These are phyloP conservation scores for Yponomeuta sedellus DNA, from an alignment of 2,888 invertebrate species.

Conservation along the genomic window DNA sequence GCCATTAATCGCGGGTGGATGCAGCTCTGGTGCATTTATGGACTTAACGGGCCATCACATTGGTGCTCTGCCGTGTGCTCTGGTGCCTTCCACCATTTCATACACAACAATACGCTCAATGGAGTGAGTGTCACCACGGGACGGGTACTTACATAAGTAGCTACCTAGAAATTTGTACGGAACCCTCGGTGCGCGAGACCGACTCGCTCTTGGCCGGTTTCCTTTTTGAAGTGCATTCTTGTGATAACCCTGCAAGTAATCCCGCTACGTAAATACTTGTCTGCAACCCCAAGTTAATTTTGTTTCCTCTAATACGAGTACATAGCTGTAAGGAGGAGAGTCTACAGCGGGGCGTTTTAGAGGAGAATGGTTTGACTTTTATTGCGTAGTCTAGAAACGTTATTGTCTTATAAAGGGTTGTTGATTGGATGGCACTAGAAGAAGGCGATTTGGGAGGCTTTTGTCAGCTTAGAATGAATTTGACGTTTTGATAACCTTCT, in stretches of 20 bases:
- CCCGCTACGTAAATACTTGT: slow-evolving; percentile 17
- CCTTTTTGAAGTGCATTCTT: neutral
- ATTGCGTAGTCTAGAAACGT: neutral
- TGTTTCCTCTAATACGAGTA: slow-evolving; percentile 21
- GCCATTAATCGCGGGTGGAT: too few relatives aligned
- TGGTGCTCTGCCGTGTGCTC: too few relatives aligned
- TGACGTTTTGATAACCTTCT: too few relatives aligned
- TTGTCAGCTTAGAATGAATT: neutral
- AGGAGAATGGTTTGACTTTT: slow-evolving; percentile 6
- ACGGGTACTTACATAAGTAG: too few relatives aligned
- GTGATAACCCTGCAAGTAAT: slow-evolving; percentile 5
- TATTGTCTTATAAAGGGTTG: neutral
- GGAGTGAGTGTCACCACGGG: too few relatives aligned
- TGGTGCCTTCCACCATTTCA: too few relatives aligned
- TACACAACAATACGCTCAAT: too few relatives aligned
- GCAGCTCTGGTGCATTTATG: too few relatives aligned
- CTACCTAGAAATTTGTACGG: too few relatives aligned
- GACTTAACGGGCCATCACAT: too few relatives aligned
- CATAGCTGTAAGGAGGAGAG: slow-evolving; percentile 19
- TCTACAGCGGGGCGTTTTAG: slow-evolving; percentile 17
- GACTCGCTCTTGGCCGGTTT: too few relatives aligned
- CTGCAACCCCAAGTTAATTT: slow-evolving; percentile 22
- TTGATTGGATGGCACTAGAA: neutral
- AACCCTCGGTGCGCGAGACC: too few relatives aligned
- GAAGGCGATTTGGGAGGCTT: neutral